A percentile compares a stretch with the other conserved stretches of the same genome.
Conservation (phyloP, 2,888 invertebrate species). For the Acanthosepion esculentum region DNA sequence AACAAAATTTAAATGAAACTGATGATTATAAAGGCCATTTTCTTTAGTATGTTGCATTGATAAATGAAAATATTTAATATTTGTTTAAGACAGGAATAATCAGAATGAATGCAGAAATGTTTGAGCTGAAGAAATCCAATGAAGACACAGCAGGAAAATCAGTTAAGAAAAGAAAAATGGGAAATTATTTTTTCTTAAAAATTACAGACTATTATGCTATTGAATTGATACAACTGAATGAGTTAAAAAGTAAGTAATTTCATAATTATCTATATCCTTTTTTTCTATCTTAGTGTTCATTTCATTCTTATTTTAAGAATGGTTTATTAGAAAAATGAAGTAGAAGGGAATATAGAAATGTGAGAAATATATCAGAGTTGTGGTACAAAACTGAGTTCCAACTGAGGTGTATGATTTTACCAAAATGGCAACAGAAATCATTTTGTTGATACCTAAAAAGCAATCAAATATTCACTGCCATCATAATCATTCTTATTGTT, state of each 20-base stretch:
- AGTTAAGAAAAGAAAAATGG: neutral
- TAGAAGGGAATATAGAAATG: too few relatives aligned
- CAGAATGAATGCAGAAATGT: neutral
- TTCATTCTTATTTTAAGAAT: too few relatives aligned
- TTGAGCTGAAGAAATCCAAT: neutral
- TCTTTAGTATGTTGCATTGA: neutral
- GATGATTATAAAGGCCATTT: neutral
- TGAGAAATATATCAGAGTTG: too few relatives aligned
- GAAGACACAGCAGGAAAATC: neutral
- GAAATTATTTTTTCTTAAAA: conserved; percentile 23
- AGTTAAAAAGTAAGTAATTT: neutral
- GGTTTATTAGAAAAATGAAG: too few relatives aligned
- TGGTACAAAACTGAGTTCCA: too few relatives aligned
- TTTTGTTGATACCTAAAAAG: too few relatives aligned
- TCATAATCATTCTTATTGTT: too few relatives aligned
- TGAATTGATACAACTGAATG: neutral
- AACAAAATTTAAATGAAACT: too few relatives aligned
- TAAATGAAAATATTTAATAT: neutral
- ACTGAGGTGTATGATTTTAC: too few relatives aligned
- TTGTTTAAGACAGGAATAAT: neutral
- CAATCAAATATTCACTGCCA: too few relatives aligned
- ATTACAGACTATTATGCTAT: neutral
- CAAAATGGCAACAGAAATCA: too few relatives aligned
- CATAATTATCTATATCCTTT: neutral
- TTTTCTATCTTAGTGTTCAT: too few relatives aligned